These are phyloP conservation scores for Echinarachnius parma DNA, from an alignment of 53 echinoderm and acorn worm genomes.

Conservation along the genomic window DNA sequence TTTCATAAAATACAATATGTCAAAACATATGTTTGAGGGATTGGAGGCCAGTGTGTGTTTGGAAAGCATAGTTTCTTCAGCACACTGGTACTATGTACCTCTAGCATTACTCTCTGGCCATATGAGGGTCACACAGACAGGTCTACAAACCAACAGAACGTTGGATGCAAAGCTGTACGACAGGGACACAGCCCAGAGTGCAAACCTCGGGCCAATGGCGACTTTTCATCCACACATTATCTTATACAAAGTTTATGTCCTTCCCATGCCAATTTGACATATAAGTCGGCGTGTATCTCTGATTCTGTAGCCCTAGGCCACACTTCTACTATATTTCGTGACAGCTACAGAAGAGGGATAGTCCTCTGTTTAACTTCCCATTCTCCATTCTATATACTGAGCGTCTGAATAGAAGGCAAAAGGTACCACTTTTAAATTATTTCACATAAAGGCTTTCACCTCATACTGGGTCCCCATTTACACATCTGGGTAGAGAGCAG, in stretches of 20 bases:
- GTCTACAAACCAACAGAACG: slow-evolving; percentile 39
- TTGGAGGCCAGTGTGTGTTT: slow-evolving; percentile 47
- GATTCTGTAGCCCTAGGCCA: not conserved
- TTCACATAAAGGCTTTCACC: too few relatives aligned
- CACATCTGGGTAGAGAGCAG: too few relatives aligned
- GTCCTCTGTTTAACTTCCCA: not conserved
- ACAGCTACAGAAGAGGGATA: not conserved
- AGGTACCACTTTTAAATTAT: too few relatives aligned
- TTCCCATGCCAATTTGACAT: too few relatives aligned
- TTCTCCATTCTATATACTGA: too few relatives aligned
- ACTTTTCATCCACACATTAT: not conserved
- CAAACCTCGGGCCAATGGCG: slow-evolving; percentile 18
- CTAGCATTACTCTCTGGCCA: slow-evolving; percentile 36
- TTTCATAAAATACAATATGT: too few relatives aligned
- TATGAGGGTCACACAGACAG: slow-evolving; percentile 41
- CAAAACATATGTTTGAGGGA: slow-evolving; percentile 12
- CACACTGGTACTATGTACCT: slow-evolving; percentile 50
- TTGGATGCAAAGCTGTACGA: slow-evolving; percentile 27
- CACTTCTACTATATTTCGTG: not conserved
- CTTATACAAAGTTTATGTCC: not conserved
- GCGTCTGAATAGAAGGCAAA: too few relatives aligned
- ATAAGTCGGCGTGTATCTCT: too few relatives aligned
- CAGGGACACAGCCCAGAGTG: slow-evolving; percentile 32
- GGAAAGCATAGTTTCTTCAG: not conserved
- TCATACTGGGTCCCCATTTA: too few relatives aligned